A percentile compares a stretch with the other conserved stretches of the same genome.
phyloP scores from a whole-genome alignment of 1,140 invertebrate genomes.

The Sesamia nonagrioides region DNA sequence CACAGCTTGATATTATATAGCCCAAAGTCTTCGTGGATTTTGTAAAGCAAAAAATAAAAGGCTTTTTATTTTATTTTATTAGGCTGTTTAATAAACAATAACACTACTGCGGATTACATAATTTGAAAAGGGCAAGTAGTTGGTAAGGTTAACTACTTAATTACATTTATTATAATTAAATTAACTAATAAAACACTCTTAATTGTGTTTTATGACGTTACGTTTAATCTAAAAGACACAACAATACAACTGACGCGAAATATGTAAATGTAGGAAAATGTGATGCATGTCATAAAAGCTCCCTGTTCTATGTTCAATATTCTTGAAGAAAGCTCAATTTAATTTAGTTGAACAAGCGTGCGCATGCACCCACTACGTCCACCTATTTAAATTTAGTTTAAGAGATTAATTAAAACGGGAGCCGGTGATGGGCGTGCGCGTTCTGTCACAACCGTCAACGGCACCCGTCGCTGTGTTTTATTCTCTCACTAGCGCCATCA shows the following conservation, averaged over 20 bases:
- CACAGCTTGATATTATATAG: no score
- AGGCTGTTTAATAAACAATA: no score
- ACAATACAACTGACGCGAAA: background rate
- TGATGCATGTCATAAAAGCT: constrained; percentile 56
- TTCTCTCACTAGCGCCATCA: constrained; percentile 73
- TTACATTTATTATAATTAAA: background rate
- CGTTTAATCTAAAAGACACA: constrained; percentile 28
- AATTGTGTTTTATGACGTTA: background rate
- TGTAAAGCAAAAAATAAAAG: no score
- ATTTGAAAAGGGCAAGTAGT: no score
- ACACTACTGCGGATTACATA: no score
- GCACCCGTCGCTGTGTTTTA: constrained; percentile 80
- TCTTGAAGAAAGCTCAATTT: constrained; percentile 70
- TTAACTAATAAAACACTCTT: background rate
- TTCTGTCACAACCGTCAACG: constrained; percentile 78
- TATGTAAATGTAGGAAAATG: constrained; percentile 46
- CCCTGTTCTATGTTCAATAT: constrained; percentile 56
- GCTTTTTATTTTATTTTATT: no score
- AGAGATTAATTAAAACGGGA: constrained; percentile 79
- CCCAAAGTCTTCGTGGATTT: no score
- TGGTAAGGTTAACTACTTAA: background rate
- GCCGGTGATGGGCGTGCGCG: constrained; percentile 60
- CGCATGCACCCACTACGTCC: constrained; percentile 60
- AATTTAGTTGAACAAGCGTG: constrained; percentile 66
- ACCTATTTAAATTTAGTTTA: constrained; percentile 82